Evolutionary conservation across 1,140 invertebrate species (phyloP), one percentile per base, ranked within the genome.

Genomic region (Odontomachus brunneus): DNA sequence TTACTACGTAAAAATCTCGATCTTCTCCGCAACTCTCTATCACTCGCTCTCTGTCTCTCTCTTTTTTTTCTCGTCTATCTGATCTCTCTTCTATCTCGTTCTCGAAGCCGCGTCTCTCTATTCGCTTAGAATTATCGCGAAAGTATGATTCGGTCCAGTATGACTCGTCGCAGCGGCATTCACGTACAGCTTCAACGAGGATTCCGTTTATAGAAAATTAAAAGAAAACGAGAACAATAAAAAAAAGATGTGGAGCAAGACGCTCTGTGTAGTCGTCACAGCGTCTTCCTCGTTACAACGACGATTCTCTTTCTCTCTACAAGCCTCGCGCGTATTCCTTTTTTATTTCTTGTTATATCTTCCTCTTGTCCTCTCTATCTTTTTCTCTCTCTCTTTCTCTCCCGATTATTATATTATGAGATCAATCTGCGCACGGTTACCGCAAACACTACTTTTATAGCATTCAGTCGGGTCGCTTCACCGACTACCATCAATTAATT

Each of bases 341-440:
- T 51, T 9, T 14, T 62, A 29, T 63, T n/a, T 76, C n/a, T 51
- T 48, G 19, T 33, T 71, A 5, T 44, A 5, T 55, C 33, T 33
- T 33, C 29, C 5, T 33, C 29, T 5, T 33, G 2, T 1, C 49
- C 22, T 69, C 76, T 38, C 55, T 15, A 12, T 71, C 48, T 11
- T 22, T 66, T 12, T 29, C 57, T 22, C 22, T 65, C n/a, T 24
- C 62, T 29, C 11, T 12, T 44, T 11, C 14, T 78, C 57, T 69
- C 29, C 29, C 24, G 12, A 84, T 85, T 65, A 83, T 60, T 84
- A 84, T 9, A 71, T 83, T 86, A 86, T 87, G 85, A 87, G 85
- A 87, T 87, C 85, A 87, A 74, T 73, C 48, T 72, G 67, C 44
- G 66, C 59, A 72, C 60, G 7, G 19, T 24, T 24, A 84, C 65